phyloP scores from a whole-genome alignment of 2,888 invertebrate genomes.

The Labia minor region DNA sequence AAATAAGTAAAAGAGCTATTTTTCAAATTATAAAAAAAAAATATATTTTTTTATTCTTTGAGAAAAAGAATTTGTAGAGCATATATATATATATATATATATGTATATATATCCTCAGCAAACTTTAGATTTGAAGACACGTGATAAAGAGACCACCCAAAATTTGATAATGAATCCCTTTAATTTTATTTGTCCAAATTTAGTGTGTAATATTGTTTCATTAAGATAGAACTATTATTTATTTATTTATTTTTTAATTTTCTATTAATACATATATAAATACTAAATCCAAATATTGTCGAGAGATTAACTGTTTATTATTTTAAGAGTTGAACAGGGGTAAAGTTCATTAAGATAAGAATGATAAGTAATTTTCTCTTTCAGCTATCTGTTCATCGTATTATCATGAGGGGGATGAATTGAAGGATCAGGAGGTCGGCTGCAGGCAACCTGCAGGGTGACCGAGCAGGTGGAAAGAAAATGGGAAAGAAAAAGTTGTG shows the following conservation, averaged over 20 bases:
- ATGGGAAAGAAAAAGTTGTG: not conserved
- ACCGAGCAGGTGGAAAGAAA: not conserved
- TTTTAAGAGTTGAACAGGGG: not conserved
- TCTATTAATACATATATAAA: not conserved
- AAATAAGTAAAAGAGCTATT: too few species aligned
- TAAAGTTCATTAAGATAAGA: not conserved
- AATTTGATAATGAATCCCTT: too few species aligned
- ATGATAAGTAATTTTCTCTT: not conserved
- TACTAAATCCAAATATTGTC: not conserved
- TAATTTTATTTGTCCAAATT: too few species aligned
- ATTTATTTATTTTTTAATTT: not conserved
- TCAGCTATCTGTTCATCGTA: not conserved
- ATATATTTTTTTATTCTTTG: too few species aligned
- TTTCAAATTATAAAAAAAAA: too few species aligned
- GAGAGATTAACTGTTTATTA: not conserved
- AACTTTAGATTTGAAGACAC: too few species aligned
- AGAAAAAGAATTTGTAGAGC: too few species aligned
- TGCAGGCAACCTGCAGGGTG: slow-evolving; percentile 13
- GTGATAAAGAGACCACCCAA: too few species aligned
- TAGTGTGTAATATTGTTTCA: too few species aligned
- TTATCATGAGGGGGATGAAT: not conserved
- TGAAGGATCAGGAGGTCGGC: not conserved
- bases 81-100: too few species aligned
- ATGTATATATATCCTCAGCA: too few species aligned
- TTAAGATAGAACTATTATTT: too few species aligned